phyloP scores from a whole-genome alignment of 2,888 invertebrate species.

The Loripinus fragilis region DNA sequence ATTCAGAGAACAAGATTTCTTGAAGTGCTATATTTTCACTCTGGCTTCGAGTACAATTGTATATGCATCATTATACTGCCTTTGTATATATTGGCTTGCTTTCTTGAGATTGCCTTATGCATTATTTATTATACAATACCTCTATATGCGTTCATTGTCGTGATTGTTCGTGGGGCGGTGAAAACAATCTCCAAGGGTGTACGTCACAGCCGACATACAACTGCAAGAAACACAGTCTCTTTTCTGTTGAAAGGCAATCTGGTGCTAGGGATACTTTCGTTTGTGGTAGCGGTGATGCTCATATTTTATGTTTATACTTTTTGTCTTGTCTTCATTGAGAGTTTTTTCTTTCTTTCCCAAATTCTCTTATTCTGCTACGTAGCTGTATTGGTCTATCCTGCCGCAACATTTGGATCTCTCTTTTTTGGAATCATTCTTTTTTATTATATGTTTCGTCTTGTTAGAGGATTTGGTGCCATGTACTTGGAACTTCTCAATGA shows the following conservation, averaged over 20 bases:
- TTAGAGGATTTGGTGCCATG: slow-evolving; percentile 23
- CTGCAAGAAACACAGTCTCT: neutral
- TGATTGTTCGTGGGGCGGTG: slow-evolving; percentile 4
- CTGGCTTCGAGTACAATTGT: neutral
- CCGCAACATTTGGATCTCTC: slow-evolving; percentile 42
- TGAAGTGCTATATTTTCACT: neutral
- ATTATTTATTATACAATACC: slow-evolving; percentile 35
- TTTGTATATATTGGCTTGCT: slow-evolving; percentile 23
- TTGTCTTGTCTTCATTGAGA: slow-evolving; percentile 23
- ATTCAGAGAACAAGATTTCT: neutral
- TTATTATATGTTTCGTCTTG: slow-evolving; percentile 38
- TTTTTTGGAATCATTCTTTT: slow-evolving; percentile 36
- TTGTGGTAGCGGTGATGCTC: neutral
- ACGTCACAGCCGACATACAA: neutral
- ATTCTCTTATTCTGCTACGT: slow-evolving; percentile 37
- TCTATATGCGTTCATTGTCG: neutral
- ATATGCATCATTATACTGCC: neutral
- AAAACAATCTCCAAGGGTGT: neutral
- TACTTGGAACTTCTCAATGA: slow-evolving; percentile 42
- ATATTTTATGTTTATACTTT: slow-evolving; percentile 27
- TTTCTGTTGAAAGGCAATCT: neutral
- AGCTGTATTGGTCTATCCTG: slow-evolving; percentile 37
- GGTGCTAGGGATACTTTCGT: neutral
- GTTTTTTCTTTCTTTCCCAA: slow-evolving; percentile 35
- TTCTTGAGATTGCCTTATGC: slow-evolving; percentile 18